phyloP scores from a whole-genome alignment of 2,888 invertebrate species.

The Chaetoderma sp. region DNA sequence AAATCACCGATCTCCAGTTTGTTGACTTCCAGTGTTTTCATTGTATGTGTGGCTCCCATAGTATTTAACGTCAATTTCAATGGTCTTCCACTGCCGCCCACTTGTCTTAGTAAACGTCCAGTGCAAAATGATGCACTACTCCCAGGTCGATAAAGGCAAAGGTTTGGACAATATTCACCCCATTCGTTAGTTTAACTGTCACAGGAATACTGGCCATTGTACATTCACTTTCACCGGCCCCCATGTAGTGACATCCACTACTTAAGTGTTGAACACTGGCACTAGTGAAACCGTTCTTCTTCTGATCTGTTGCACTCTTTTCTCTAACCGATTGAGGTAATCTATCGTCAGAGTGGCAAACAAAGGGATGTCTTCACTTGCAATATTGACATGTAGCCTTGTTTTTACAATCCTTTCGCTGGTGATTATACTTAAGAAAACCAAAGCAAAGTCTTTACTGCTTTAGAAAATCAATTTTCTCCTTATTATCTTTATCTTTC shows the following conservation, averaged over 20 bases:
- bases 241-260: background rate
- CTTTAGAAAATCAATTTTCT: slow-evolving; percentile 9
- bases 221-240: background rate
- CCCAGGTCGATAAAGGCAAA: no score
- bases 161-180: no score
- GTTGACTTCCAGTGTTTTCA: background rate
- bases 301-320: background rate
- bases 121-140: slow-evolving; percentile 1
- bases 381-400: background rate
- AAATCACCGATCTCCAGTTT: background rate
- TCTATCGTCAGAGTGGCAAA: slow-evolving; percentile 2
- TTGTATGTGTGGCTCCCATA: background rate
- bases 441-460: slow-evolving; percentile 7
- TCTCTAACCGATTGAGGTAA: background rate
- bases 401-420: background rate
- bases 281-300: background rate
- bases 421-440: background rate
- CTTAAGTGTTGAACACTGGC: background rate
- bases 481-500: background rate
- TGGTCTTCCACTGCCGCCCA: background rate
- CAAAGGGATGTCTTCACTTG: slow-evolving; percentile 3
- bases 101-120: background rate
- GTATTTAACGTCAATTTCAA: background rate
- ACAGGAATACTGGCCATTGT: background rate
- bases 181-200: slow-evolving; percentile 3